These are phyloP conservation scores for Gadopsis marmoratus DNA, from an alignment of 2,797 vertebrate species.

Conservation along the genomic window DNA sequence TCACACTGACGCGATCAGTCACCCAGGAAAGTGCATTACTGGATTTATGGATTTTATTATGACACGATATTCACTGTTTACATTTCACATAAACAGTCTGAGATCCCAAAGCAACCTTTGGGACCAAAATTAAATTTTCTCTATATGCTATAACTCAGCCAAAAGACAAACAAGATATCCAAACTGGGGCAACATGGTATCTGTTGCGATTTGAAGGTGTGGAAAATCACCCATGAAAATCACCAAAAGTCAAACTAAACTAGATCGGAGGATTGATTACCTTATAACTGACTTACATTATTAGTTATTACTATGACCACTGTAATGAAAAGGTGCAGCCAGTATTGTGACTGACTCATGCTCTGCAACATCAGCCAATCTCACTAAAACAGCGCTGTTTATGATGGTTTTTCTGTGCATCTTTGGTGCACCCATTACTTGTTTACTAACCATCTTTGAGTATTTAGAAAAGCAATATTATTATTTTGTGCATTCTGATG, in stretches of 20 bases:
- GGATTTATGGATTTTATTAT: constrained; percentile 29
- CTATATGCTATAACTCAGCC: constrained; percentile 2
- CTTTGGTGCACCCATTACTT: background rate
- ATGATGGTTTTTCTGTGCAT: background rate
- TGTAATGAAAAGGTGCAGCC: constrained; percentile 30
- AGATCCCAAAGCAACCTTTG: constrained; percentile 23
- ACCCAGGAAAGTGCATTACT: constrained; percentile 25
- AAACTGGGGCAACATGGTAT: constrained; percentile 18
- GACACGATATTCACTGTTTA: constrained; percentile 31
- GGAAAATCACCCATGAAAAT: constrained; percentile 6
- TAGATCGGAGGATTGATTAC: constrained; percentile 25
- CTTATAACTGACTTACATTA: constrained; percentile 10
- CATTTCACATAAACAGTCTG: constrained; percentile 16
- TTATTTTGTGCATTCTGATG: constrained; percentile 8
- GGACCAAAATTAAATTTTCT: constrained; percentile 18
- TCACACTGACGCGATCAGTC: constrained; percentile 21
- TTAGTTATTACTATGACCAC: constrained; percentile 23
- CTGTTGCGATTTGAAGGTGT: constrained; percentile 25
- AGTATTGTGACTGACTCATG: background rate
- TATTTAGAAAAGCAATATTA: background rate
- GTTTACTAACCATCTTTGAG: background rate
- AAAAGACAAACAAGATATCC: constrained; percentile 29
- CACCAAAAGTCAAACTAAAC: constrained; percentile 13
- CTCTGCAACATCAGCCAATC: constrained; percentile 1
- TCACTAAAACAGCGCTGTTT: constrained; percentile 8